Evolutionary conservation across 1,140 invertebrate genomes (phyloP).

Genomic region (Hypothenemus hampei): DNA sequence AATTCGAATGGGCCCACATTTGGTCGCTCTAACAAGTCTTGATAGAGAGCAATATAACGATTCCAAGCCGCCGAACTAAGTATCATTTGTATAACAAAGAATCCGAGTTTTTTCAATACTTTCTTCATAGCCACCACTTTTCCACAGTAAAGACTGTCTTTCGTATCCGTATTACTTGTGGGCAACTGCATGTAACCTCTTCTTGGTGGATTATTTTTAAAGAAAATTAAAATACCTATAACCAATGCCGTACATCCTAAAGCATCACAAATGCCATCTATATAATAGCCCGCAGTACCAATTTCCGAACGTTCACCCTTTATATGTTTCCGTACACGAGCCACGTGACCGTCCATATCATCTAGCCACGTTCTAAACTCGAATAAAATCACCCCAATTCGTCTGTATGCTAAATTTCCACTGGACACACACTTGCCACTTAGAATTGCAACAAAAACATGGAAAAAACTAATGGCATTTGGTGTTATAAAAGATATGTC

Average conservation of each 20-base stretch:
- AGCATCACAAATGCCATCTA: constrained; percentile 70
- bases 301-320: constrained; percentile 66
- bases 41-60: constrained; percentile 72
- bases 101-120: constrained; percentile 58
- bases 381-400: constrained; percentile 67
- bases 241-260: constrained; percentile 65
- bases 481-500: constrained; percentile 62
- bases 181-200: constrained; percentile 60
- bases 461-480: constrained; percentile 70
- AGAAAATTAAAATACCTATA: constrained; percentile 58
- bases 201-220: constrained; percentile 63
- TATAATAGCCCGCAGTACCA: constrained; percentile 63
- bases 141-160: constrained; percentile 56
- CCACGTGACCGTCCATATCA: constrained; percentile 74
- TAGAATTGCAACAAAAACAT: constrained; percentile 64
- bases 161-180: constrained; percentile 48
- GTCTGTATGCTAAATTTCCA: constrained; percentile 59
- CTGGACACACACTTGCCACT: constrained; percentile 65
- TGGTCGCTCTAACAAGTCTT: constrained; percentile 63
- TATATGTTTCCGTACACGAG: constrained; percentile 62
- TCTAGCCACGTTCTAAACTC: constrained; percentile 72
- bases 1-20: constrained; percentile 48
- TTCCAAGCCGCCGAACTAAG: constrained; percentile 74
- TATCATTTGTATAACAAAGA: constrained; percentile 64
- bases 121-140: constrained; percentile 56